Evolutionary conservation across 2,113 vertebrate species (phyloP), one percentile per base, ranked within the genome.

Genomic region (Tachysurus fulvidraco): DNA sequence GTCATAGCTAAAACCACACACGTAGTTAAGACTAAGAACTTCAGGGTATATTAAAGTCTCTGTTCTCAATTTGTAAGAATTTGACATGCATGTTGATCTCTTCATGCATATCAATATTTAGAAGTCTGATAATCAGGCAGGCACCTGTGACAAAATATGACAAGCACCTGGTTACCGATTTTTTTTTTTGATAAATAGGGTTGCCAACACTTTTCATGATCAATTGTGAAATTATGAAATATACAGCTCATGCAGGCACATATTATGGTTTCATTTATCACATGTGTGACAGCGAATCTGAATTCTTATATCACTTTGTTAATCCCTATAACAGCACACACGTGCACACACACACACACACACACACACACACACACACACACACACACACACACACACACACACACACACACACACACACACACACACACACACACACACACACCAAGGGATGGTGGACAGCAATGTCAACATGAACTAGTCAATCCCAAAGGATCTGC

Each of bases 11-110:
- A 81, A 88, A 87, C 71, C 59, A 90, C 90, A 87, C 86, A 90
- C 86, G 86, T 91, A 92, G 93, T 93, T 93, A 93, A 92, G 86
- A 90, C 89, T 86, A 91, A 92, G 93, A 92, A 91, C 89, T 86
- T 91, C 89, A 92, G 90, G 91, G 85, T 87, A 86, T 86, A 89
- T 69, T 87, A 79, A 36, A 36, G 7, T 41, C 21, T 59, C 90
- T 91, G 83, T 88, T 90, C 90, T 91, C n/a, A 13, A 8, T 81
- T 30, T 12, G 4, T 80, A 41, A 46, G 6, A 65, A 16, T 65
- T 81, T 76, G 30, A 86, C 67, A 86, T 84, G 28, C 14, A 17
- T 50, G 62, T 52, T 55, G 60, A 86, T 44, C 74, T 71, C 8
- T 36, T 54, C 54, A 52, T 46, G 81, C 55, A 83, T 67, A 46